Conservation (phyloP, 2,797 vertebrate genomes). For the Sebastolobus altivelis region DNA sequence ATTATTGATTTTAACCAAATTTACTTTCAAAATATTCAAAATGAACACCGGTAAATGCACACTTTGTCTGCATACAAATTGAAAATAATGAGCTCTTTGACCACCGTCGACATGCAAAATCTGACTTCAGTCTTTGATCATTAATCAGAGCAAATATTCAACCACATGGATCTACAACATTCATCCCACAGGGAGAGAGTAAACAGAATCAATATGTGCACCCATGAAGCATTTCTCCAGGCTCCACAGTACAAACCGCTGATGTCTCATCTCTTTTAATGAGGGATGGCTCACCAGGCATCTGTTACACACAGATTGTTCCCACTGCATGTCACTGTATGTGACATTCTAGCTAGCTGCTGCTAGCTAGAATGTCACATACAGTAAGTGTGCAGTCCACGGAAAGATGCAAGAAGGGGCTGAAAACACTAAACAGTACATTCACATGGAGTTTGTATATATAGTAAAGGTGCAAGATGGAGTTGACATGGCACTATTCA, state of each 20-base stretch:
- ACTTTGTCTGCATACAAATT: background rate
- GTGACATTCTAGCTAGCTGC: no score
- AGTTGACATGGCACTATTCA: background rate
- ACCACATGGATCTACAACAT: constrained; percentile 55
- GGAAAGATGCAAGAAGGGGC: constrained; percentile 12
- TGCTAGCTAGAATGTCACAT: constrained; percentile 57
- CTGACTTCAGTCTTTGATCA: constrained; percentile 52
- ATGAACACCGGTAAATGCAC: background rate
- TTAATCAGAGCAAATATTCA: constrained; percentile 67
- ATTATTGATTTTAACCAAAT: background rate
- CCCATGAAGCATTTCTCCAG: constrained; percentile 68
- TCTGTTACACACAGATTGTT: constrained; percentile 67
- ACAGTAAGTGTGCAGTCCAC: constrained; percentile 26
- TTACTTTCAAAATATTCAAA: background rate
- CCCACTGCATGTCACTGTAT: no score
- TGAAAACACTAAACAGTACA: constrained; percentile 7
- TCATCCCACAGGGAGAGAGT: constrained; percentile 61
- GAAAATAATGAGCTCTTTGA: background rate
- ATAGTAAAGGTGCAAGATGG: background rate
- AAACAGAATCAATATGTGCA: constrained; percentile 80
- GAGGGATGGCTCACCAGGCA: constrained; percentile 65
- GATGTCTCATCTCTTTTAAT: constrained; percentile 75
- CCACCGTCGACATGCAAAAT: constrained; percentile 17
- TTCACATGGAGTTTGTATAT: background rate
- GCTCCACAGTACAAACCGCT: constrained; percentile 56